Evolutionary conservation across 2,888 invertebrate species (phyloP).

Genomic region (Corbicula japonica): DNA sequence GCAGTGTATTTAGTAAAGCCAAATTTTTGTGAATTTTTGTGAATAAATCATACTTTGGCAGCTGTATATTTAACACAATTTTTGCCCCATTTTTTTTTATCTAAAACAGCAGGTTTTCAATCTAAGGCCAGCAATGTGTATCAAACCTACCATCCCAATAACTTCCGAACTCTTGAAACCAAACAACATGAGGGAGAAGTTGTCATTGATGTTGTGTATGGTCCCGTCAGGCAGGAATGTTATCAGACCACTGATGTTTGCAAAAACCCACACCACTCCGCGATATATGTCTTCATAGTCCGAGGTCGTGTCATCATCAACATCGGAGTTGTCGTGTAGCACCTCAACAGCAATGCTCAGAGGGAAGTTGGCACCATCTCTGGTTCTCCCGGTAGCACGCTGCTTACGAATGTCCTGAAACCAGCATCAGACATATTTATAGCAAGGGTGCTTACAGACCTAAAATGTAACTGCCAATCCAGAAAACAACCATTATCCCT

Average conservation of each 20-base stretch:
- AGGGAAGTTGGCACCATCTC: constrained; percentile 90
- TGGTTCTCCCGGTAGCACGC: constrained; percentile 90
- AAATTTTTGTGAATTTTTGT: too few relatives aligned
- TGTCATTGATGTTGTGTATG: constrained; percentile 90
- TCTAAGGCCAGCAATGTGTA: too few relatives aligned
- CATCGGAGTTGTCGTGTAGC: constrained; percentile 56
- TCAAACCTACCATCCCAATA: constrained; percentile 87
- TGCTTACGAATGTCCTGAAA: constrained; percentile 88
- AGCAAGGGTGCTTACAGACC: neutral
- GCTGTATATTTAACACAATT: too few relatives aligned
- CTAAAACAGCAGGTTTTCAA: too few relatives aligned
- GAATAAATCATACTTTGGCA: too few relatives aligned
- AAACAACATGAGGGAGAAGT: constrained; percentile 90
- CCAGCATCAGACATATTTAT: neutral
- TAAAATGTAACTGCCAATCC: too few relatives aligned
- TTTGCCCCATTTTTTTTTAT: too few relatives aligned
- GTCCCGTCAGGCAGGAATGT: constrained; percentile 90
- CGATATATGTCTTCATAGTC: constrained; percentile 70
- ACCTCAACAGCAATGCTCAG: constrained; percentile 85
- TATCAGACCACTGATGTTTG: constrained; percentile 90
- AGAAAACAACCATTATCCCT: too few relatives aligned
- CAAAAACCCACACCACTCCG: constrained; percentile 86
- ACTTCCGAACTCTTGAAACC: constrained; percentile 90
- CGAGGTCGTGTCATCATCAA: constrained; percentile 58
- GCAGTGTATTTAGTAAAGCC: too few relatives aligned